These are phyloP conservation scores for Rhea pennata DNA, from an alignment of 2,113 vertebrate species.

Conservation along the genomic window DNA sequence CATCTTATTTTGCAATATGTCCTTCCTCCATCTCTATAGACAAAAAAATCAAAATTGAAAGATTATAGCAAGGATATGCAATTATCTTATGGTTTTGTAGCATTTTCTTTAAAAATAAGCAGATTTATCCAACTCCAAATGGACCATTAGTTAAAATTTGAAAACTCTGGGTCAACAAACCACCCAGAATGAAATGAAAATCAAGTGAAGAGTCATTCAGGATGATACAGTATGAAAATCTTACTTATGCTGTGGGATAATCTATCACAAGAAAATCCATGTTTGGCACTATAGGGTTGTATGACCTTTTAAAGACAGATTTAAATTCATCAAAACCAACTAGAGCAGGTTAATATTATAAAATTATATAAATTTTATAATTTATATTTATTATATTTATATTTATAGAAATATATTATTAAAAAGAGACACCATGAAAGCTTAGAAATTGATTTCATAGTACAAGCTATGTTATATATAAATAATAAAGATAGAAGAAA, in stretches of 20 bases:
- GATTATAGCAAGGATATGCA: neutral
- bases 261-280: constrained; percentile 68
- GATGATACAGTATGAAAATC: constrained; percentile 47
- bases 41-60: neutral
- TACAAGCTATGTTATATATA: neutral
- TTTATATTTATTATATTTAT: no score
- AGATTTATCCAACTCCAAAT: constrained; percentile 59
- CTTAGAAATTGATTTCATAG: neutral
- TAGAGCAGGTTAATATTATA: constrained; percentile 33
- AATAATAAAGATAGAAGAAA: neutral
- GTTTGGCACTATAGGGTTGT: constrained; percentile 75
- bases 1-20: neutral
- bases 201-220: constrained; percentile 55
- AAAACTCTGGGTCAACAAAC: constrained; percentile 59
- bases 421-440: neutral
- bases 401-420: neutral
- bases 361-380: no score
- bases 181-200: constrained; percentile 40
- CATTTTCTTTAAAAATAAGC: constrained; percentile 58
- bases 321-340: constrained; percentile 63
- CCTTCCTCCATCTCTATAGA: neutral
- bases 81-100: constrained; percentile 35
- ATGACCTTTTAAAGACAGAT: constrained; percentile 75
- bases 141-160: constrained; percentile 43
- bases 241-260: constrained; percentile 72